These are phyloP conservation scores for Drosophila mimica DNA, from an alignment of 2,888 invertebrate genomes.

Conservation along the genomic window DNA sequence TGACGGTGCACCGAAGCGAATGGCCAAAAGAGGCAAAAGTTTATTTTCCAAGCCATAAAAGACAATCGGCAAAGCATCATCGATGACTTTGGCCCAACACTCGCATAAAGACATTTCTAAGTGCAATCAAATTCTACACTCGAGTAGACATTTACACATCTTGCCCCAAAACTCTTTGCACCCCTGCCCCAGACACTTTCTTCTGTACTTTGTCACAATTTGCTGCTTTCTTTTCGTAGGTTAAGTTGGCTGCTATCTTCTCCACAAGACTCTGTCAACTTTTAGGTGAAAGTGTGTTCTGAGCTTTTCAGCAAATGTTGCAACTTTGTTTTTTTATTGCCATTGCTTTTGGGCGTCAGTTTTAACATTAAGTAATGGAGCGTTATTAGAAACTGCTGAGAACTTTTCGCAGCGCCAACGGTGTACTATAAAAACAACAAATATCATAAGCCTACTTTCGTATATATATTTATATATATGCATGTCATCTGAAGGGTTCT, in stretches of 20 bases:
- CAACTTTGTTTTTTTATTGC: constrained; percentile 58
- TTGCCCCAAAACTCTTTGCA: not conserved
- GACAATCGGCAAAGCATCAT: constrained; percentile 72
- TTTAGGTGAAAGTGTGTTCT: constrained; percentile 69
- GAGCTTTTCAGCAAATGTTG: constrained; percentile 56
- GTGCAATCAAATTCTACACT: constrained; percentile 83
- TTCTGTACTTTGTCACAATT: constrained; percentile 72
- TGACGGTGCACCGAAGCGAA: constrained; percentile 65
- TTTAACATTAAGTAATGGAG: constrained; percentile 74
- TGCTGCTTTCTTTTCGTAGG: constrained; percentile 48
- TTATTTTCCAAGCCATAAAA: constrained; percentile 82
- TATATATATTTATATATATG: not conserved
- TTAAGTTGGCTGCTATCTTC: constrained; percentile 48
- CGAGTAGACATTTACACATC: constrained; percentile 73
- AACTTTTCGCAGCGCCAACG: constrained; percentile 40
- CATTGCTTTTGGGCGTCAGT: constrained; percentile 52
- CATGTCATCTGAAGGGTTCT: not conserved
- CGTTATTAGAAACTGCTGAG: constrained; percentile 55
- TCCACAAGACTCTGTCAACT: constrained; percentile 58
- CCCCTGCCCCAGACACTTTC: not conserved
- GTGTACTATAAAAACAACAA: constrained; percentile 33
- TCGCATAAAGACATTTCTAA: constrained; percentile 79
- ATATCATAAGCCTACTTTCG: not conserved
- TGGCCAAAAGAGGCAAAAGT: constrained; percentile 64
- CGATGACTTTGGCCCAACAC: constrained; percentile 66